Evolutionary conservation across 2,888 invertebrate species (phyloP), one percentile per base, ranked within the genome.

Genomic region (Agrochola macilenta): DNA sequence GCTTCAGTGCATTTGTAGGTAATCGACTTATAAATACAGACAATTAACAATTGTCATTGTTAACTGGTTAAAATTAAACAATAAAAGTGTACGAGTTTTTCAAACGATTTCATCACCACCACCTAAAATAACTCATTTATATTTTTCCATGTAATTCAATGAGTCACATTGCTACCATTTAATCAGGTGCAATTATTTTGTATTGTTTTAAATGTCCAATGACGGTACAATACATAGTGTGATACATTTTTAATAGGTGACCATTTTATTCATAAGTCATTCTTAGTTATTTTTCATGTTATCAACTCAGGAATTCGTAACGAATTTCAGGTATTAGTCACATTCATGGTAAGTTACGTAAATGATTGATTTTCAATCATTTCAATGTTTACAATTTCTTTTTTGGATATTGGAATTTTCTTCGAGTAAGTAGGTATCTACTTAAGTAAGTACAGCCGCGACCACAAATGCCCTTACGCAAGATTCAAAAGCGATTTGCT

Each of bases 251-350:
- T 49, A 46, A 30, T 17, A 57, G 12, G 49, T 63, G 30, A 39
- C 43, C 14, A 49, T 71, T 60, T 70, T 70, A 58, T 78, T 74
- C 30, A 26, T 23, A 23, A 20, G 52, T 58, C 60, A 68, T 57
- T 66, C 26, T 74, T 43, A 54, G 65, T 39, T 54, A 69, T 2
- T 65, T 26, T 58, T 58, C 57, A 58, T 35, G 68, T 78, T 86
- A 87, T 84, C 77, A 70, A 20, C 58, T 68, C 69, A 70, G 71
- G 78, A 85, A 88, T 87, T 76, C 88, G 78, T 43, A 77, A 80
- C 88, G 77, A 88, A 86, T 86, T 80, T 70, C 17, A 60, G 14
- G 1, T 9, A 76, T 87, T 86, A 57, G 79, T 82, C 69, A 80
- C 77, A 74, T 65, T 74, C 61, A 85, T 63, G 82, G 76, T 78